phyloP scores from a whole-genome alignment of 1,140 invertebrate species.

The Drosophila micromelanica region DNA sequence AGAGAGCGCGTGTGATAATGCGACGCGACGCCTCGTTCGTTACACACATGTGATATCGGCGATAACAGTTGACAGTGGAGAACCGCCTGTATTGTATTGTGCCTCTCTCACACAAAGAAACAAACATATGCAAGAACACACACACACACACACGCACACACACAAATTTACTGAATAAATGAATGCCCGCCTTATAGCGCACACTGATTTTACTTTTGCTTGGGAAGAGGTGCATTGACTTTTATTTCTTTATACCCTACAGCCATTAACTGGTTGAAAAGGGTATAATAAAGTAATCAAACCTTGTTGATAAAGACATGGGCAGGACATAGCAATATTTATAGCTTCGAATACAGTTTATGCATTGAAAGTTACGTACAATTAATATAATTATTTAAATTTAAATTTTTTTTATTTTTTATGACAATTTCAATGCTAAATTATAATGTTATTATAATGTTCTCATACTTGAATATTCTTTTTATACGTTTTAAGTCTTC shows the following conservation, averaged over 20 bases:
- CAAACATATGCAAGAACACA: not conserved
- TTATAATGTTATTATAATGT: not conserved
- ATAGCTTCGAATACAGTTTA: no score
- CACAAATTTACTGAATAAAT: slow-evolving; percentile 23
- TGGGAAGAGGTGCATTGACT: slow-evolving; percentile 51
- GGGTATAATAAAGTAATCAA: slow-evolving; percentile 8
- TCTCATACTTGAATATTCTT: no score
- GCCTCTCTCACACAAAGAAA: slow-evolving; percentile 21
- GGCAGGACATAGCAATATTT: not conserved
- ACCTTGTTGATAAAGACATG: not conserved
- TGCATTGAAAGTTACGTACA: no score
- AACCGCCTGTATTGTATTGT: slow-evolving; percentile 24
- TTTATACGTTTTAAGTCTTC: no score
- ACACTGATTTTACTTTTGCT: slow-evolving; percentile 59
- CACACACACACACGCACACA: slow-evolving; percentile 1
- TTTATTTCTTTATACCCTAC: slow-evolving; percentile 44
- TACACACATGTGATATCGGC: slow-evolving; percentile 64
- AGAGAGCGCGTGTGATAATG: slow-evolving; percentile 60
- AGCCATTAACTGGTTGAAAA: not conserved
- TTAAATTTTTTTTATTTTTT: not conserved
- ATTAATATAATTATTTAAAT: not conserved
- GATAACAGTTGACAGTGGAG: slow-evolving; percentile 69
- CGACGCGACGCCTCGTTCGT: slow-evolving; percentile 27
- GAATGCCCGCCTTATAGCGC: slow-evolving; percentile 5
- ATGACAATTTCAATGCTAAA: no score